Evolutionary conservation across 2,113 vertebrate genomes (phyloP), one percentile per base, ranked within the genome.

Genomic region (Zosterops pallidus): DNA sequence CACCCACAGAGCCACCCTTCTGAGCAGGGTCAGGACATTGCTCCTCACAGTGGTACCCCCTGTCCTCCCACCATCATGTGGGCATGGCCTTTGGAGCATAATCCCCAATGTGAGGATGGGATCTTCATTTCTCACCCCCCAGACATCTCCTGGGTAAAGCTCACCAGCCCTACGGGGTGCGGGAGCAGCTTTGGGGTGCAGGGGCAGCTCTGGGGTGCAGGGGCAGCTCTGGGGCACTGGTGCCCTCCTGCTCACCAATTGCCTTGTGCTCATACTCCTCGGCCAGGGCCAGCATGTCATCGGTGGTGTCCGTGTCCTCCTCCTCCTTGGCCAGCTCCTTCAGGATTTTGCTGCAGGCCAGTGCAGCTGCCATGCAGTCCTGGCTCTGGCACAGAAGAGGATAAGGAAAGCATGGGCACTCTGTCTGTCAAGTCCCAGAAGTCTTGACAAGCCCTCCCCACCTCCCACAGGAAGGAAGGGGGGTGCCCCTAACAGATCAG

Each of bases 331-430:
- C 98, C 52, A 99, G 96, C 63, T 98, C 99, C 96, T 98, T 99
- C 94, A 99, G 97, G 95, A 99, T 99, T 97, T 98, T 99, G 97
- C 98, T 99, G 97, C 99, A 99, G 59, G 98, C 99, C 94, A 99
- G 96, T 1, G 99, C 99, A 0, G 99, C 98, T 0, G 87, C 98
- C 9, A 97, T 98, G 90, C 98, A 98, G 96, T 99, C 99, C 97
- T 97, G 97, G 70, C 97, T 97, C 98, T 98, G 94, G 49, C 64
- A n/a, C 21, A 90, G 83, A 68, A 71, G 88, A 56, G 3, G 25
- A 18, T 47, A 89, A 82, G 60, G 53, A 41, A 46, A 70, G 25
- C 2, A 1, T 46, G 69, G 37, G 22, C 1, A 3, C 20, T 14
- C 26, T 14, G 0, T 29, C 50, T 56, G n/a, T 23, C 68, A 29